Conservation (phyloP, 1,140 invertebrate genomes). For the Xylocopa sonorina region DNA sequence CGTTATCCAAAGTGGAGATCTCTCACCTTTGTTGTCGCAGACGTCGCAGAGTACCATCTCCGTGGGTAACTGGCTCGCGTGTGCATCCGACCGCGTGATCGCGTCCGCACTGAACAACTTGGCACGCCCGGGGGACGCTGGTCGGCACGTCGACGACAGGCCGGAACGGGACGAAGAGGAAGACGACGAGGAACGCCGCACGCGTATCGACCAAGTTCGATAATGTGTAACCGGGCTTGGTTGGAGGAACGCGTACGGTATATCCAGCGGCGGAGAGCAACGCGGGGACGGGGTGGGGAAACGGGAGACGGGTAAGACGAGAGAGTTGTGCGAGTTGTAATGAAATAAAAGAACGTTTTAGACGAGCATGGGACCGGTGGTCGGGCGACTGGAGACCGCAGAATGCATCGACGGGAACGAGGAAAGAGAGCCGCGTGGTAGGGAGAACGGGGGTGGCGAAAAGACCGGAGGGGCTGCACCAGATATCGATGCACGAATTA, state of each 20-base stretch:
- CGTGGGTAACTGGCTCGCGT: conserved; percentile 9
- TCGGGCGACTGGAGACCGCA: neutral
- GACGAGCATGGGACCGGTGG: neutral
- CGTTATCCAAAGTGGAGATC: neutral
- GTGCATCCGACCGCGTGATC: conserved; percentile 58
- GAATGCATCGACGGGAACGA: no score
- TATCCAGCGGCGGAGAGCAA: neutral
- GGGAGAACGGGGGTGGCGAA: neutral
- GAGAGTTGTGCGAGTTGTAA: no score
- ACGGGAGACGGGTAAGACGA: neutral
- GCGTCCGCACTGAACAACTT: conserved; percentile 57
- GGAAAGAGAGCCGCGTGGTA: neutral
- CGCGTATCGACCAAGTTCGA: conserved; percentile 45
- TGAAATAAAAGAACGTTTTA: neutral
- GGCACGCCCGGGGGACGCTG: conserved; percentile 44
- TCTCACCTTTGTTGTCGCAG: conserved; percentile 76
- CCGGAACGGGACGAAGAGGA: conserved; percentile 42
- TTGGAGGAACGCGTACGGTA: neutral
- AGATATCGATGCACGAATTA: neutral
- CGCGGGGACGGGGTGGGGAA: neutral
- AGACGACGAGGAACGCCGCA: conserved; percentile 6
- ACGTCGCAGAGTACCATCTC: conserved; percentile 77
- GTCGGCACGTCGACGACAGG: conserved; percentile 26
- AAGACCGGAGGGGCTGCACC: no score
- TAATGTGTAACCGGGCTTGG: conserved; percentile 13